phyloP scores from a whole-genome alignment of 2,888 invertebrate species.

The Heterodera filipjevi region DNA sequence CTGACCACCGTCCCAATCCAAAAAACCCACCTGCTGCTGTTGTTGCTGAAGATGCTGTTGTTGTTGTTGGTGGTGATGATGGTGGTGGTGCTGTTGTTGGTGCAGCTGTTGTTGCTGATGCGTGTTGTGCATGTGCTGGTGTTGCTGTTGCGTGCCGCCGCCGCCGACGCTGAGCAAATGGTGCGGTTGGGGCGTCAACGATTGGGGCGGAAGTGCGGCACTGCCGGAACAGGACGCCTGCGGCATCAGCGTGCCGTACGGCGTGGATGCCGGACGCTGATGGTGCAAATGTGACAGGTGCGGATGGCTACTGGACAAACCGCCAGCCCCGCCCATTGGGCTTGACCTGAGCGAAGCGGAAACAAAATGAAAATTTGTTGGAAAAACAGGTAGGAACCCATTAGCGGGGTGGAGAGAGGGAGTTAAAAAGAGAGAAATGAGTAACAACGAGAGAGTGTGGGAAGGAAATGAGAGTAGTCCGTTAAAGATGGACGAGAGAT shows the following conservation, averaged over 20 bases:
- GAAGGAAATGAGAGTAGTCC: no score
- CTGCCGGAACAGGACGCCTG: slow-evolving; percentile 38
- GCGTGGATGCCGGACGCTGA: slow-evolving; percentile 48
- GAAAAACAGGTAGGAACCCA: no score
- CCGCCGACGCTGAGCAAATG: slow-evolving; percentile 33
- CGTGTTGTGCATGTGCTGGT: slow-evolving; percentile 4
- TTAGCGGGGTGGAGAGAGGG: no score
- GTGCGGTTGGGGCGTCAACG: slow-evolving; percentile 45
- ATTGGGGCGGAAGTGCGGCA: slow-evolving; percentile 45
- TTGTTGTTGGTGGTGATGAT: slow-evolving; percentile 32
- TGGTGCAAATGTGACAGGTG: slow-evolving; percentile 28
- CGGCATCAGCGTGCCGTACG: slow-evolving; percentile 41
- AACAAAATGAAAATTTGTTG: no score
- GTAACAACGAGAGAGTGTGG: no score
- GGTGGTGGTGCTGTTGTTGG: slow-evolving; percentile 32
- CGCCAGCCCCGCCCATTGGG: not conserved
- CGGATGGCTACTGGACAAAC: not conserved
- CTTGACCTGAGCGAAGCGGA: not conserved
- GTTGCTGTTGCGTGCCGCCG: not conserved
- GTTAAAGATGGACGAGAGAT: no score
- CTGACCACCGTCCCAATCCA: no score
- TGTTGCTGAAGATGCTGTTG: slow-evolving; percentile 31
- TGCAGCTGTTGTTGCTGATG: slow-evolving; percentile 32
- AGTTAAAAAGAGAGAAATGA: no score
- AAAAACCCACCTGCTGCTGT: slow-evolving; percentile 2